A percentile compares a stretch with the other conserved stretches of the same genome.
phyloP scores from a whole-genome alignment of 1,140 invertebrate genomes.

The Eupeodes corollae region DNA sequence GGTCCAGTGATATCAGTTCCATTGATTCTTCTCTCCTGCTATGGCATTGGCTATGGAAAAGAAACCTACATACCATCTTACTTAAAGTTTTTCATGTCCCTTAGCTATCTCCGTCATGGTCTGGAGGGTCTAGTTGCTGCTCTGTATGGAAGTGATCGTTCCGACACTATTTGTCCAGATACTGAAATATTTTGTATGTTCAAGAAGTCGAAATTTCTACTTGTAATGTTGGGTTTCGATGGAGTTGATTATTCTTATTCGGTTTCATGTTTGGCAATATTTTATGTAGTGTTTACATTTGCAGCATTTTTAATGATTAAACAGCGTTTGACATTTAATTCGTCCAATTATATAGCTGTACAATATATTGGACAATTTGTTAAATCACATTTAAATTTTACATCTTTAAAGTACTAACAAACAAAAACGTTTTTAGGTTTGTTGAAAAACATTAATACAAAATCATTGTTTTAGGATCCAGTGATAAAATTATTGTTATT shows the following conservation, averaged over 20 bases:
- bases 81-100: constrained; percentile 60
- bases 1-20: constrained; percentile 63
- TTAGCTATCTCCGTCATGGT: constrained; percentile 67
- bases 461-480: too few species aligned
- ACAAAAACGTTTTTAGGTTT: too few species aligned
- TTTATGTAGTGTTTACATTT: constrained; percentile 28
- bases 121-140: constrained; percentile 68
- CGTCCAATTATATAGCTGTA: constrained; percentile 13
- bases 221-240: constrained; percentile 30
- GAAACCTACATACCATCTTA: constrained; percentile 47
- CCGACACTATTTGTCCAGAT: constrained; percentile 52
- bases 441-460: too few species aligned
- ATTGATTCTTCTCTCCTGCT: constrained; percentile 62
- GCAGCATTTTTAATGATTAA: constrained; percentile 28
- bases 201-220: constrained; percentile 43
- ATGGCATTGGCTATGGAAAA: constrained; percentile 58
- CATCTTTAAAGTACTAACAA: constrained; percentile 32
- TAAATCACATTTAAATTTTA: constrained; percentile 31
- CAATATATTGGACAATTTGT: constrained; percentile 20
- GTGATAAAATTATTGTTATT: too few species aligned
- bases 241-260: constrained; percentile 26
- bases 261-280: constrained; percentile 20
- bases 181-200: constrained; percentile 58
- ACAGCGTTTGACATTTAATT: constrained; percentile 19
- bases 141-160: constrained; percentile 63